Conservation (phyloP, 2,888 invertebrate species). For the Podotricha telesiphe region DNA sequence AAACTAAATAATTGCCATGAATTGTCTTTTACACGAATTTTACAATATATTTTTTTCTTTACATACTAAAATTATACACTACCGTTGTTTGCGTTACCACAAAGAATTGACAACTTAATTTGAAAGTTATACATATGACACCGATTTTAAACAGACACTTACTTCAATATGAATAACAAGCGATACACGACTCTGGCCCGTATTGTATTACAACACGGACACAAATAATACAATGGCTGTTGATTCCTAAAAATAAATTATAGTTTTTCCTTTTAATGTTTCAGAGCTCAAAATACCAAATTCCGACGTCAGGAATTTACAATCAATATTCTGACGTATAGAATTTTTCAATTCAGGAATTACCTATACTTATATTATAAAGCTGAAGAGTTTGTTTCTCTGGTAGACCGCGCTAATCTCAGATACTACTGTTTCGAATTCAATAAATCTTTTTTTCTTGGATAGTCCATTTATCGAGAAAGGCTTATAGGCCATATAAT, state of each 20-base stretch:
- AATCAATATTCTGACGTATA: no score
- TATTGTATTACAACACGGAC: constrained; percentile 6
- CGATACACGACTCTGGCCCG: neutral
- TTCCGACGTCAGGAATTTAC: constrained; percentile 9
- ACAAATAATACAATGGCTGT: neutral
- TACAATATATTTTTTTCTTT: neutral
- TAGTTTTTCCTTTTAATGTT: constrained; percentile 12
- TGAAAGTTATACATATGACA: neutral
- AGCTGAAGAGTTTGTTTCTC: no score
- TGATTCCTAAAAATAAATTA: neutral
- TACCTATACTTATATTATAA: no score
- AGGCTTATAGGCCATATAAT: no score
- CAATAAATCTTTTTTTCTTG: no score
- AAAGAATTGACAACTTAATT: neutral
- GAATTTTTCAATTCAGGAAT: no score
- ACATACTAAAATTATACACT: neutral
- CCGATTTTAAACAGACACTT: constrained; percentile 4
- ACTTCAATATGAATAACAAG: constrained; percentile 1
- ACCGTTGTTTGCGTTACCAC: neutral
- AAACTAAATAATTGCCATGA: neutral
- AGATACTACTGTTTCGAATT: no score
- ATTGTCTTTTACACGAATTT: neutral
- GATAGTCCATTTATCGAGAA: no score
- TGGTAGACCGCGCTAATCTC: no score
- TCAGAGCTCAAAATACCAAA: neutral